Evolutionary conservation across 2,113 vertebrate species (phyloP).

Genomic region (Delphinapterus leucas): DNA sequence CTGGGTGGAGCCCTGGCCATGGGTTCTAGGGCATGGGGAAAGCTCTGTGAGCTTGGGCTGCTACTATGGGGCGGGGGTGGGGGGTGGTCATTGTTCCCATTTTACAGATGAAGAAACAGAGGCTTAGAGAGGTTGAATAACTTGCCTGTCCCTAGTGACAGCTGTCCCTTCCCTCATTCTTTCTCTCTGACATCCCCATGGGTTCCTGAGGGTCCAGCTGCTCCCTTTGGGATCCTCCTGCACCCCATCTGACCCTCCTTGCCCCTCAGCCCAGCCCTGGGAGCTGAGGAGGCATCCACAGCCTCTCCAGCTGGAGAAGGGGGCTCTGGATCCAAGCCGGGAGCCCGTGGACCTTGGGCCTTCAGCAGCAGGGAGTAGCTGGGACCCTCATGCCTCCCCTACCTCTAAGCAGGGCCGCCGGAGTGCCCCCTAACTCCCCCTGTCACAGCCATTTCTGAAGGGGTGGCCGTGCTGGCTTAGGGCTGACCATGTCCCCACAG

Average conservation of each 20-base stretch:
- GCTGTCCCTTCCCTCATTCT: not conserved
- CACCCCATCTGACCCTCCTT: not conserved
- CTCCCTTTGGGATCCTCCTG: not conserved
- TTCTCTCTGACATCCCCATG: not conserved
- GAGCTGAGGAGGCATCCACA: rapidly evolving
- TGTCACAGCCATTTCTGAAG: not conserved
- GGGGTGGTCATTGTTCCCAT: too few species aligned
- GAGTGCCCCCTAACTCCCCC: rapidly evolving
- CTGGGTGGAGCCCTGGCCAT: not conserved
- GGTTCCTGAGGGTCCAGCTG: not conserved
- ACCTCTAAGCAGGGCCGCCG: not conserved
- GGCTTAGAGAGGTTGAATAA: not conserved
- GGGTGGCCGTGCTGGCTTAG: not conserved
- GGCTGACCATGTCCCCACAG: constrained; percentile 57
- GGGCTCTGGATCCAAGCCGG: not conserved
- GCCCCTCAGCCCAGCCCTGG: not conserved
- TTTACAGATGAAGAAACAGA: not conserved
- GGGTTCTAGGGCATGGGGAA: not conserved
- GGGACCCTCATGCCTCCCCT: rapidly evolving
- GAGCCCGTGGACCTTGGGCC: not conserved
- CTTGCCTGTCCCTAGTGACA: not conserved
- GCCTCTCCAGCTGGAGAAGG: not conserved
- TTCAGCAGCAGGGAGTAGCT: not conserved
- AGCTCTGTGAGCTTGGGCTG: not conserved
- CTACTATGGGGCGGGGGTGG: too few species aligned